phyloP scores from a whole-genome alignment of 2,797 vertebrate genomes.

The Pelochelys cantorii region DNA sequence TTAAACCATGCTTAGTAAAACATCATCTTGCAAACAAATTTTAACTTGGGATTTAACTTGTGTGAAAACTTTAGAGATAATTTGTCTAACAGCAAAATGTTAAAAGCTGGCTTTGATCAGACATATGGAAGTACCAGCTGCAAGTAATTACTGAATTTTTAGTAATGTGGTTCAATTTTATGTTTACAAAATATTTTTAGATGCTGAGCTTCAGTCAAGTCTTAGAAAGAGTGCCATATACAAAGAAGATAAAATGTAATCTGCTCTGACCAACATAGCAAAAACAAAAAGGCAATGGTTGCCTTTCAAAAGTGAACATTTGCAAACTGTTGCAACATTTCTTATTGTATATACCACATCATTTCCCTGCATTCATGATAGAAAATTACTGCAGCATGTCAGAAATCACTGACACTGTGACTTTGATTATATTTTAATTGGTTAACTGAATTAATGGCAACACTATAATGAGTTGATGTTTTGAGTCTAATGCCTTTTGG shows the following conservation, averaged over 20 bases:
- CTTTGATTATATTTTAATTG: neutral
- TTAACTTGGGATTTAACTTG: conserved; percentile 70
- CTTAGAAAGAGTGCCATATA: conserved; percentile 7
- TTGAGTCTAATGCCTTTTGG: neutral
- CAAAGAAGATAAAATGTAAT: conserved; percentile 14
- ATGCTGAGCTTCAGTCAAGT: conserved; percentile 35
- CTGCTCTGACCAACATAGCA: neutral
- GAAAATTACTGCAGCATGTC: conserved; percentile 10
- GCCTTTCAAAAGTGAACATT: conserved; percentile 16
- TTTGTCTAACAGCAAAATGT: conserved; percentile 67
- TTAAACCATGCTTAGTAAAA: conserved; percentile 56
- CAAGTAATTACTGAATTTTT: conserved; percentile 67
- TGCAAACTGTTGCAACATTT: neutral
- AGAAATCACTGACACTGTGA: conserved; percentile 16
- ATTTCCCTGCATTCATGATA: conserved; percentile 2
- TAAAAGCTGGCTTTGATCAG: conserved; percentile 64
- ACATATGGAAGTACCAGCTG: conserved; percentile 52
- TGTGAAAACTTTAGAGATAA: conserved; percentile 68
- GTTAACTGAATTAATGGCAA: neutral
- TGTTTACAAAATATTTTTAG: conserved; percentile 64
- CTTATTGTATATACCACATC: neutral
- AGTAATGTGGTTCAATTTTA: conserved; percentile 59
- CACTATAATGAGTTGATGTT: neutral
- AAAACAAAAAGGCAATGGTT: neutral
- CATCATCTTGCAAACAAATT: conserved; percentile 66